Percentiles rank a stretch among this genome's conserved stretches.
Evolutionary conservation across 2,797 vertebrate genomes (phyloP).

Genomic region (Macropodus opercularis): DNA sequence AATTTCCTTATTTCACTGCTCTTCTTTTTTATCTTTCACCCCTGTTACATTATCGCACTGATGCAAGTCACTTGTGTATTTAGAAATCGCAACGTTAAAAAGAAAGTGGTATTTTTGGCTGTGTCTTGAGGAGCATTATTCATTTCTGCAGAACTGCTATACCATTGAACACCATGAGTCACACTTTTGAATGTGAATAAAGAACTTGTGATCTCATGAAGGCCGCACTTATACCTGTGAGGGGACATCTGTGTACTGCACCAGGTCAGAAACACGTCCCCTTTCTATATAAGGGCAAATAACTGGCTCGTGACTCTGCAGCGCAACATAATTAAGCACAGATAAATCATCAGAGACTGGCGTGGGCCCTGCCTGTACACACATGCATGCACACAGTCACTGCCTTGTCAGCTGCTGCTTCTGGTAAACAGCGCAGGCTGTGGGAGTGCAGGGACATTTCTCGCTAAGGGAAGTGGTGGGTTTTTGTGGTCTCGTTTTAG

Average conservation of each 20-base stretch:
- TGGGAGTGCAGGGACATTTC: constrained; percentile 77
- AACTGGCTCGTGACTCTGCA: constrained; percentile 60
- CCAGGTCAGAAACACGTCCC: constrained; percentile 28
- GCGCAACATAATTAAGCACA: constrained; percentile 59
- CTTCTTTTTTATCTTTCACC: constrained; percentile 9
- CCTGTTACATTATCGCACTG: no score
- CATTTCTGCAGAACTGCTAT: neutral
- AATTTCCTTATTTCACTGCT: neutral
- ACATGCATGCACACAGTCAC: constrained; percentile 23
- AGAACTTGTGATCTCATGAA: constrained; percentile 4
- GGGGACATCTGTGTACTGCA: constrained; percentile 16
- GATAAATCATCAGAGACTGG: constrained; percentile 58
- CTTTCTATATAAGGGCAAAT: constrained; percentile 54
- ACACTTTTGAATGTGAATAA: constrained; percentile 22
- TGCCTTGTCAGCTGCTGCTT: constrained; percentile 69
- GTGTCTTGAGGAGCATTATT: neutral
- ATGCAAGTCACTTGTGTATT: neutral
- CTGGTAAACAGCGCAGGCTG: constrained; percentile 72
- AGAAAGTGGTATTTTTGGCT: neutral
- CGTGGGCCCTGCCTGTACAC: constrained; percentile 20
- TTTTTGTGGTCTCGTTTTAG: constrained; percentile 71
- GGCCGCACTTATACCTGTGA: constrained; percentile 10
- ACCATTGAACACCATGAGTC: neutral
- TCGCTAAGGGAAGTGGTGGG: constrained; percentile 75
- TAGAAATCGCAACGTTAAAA: neutral